Base-by-base conservation (phyloP, 2,888 invertebrate species). In the Drosophila mettleri region DNA sequence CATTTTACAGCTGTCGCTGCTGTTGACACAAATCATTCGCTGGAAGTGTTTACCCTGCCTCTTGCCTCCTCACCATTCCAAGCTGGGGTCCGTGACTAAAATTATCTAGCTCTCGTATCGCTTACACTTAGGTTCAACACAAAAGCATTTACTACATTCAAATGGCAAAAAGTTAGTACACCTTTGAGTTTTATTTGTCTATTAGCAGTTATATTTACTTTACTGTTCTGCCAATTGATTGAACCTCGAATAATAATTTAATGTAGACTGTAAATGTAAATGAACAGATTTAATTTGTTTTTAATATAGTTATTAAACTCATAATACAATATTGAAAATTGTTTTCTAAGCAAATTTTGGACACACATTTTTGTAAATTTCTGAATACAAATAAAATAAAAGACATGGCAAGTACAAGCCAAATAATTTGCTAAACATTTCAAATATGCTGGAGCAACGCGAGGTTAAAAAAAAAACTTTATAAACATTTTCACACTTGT, bases 11-110 rank as follows among this genome's bases (percentile, higher is more conserved):
- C 58, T 81, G 75, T 61, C 82, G 69, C 66, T 85, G 61, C 81
- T 72, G 88, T 81, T 87, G 86, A 87, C 86, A 87, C 88, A 89
- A 87, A 78, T 87, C 88, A 84, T 86, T 86, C 74, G 86, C 72
- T 77, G 61, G 71, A 76, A 77, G 74, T 84, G 78, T 43, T 57
- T 34, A 53, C 66, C 69, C 60, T 59, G 43, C 58, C 69, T 16
- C 60, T 55, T 48, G 57, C 48, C 61, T 62, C 57, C 53, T 48
- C 49, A 38, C 43, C 22, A 16, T 34, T 49, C 22, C n/a, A 45
- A 57, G 48, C 48, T 74, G 64, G 78, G 81, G 67, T 62, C 57
- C 78, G 48, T 86, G 87, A 66, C 78, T 74, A 84, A 81, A 84
- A 74, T 75, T 68, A 68, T 68, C 64, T 70, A 61, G 24, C 55